Conservation (phyloP, 1,140 invertebrate genomes). For the Hylaeus anthracinus region DNA sequence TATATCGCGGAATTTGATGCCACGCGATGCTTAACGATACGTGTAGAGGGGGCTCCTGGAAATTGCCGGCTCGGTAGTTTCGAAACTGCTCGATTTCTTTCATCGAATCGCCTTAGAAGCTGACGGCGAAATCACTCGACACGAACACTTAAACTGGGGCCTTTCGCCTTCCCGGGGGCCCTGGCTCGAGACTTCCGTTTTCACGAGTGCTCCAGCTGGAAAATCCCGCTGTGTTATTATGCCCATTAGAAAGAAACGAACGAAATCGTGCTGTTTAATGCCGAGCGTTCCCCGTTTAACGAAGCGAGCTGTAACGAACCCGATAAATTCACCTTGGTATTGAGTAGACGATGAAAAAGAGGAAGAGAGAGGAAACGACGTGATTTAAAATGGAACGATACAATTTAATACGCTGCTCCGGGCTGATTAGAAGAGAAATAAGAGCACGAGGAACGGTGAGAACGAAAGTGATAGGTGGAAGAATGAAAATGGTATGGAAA, state of each 20-base stretch:
- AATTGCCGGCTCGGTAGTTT: constrained; percentile 49
- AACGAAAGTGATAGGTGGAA: too few relatives aligned
- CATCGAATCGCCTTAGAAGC: constrained; percentile 41
- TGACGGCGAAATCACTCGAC: constrained; percentile 42
- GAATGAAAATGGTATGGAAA: too few relatives aligned
- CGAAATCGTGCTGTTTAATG: constrained; percentile 33
- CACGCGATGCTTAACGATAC: neutral
- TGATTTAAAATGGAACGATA: neutral
- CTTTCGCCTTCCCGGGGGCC: constrained; percentile 56
- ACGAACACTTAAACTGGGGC: constrained; percentile 60
- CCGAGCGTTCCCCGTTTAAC: constrained; percentile 5
- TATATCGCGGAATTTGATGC: neutral
- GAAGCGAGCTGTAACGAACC: constrained; percentile 26
- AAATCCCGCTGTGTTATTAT: constrained; percentile 47
- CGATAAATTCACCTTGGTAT: constrained; percentile 24
- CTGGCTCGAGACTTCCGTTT: constrained; percentile 72
- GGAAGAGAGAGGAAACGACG: neutral
- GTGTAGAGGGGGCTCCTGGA: constrained; percentile 2
- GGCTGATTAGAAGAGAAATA: neutral
- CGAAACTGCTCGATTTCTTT: constrained; percentile 70
- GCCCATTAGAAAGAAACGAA: constrained; percentile 19
- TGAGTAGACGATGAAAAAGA: neutral
- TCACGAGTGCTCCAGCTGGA: constrained; percentile 38
- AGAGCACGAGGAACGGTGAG: neutral
- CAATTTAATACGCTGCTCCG: neutral